Evolutionary conservation across 1,140 invertebrate genomes (phyloP), one percentile per base, ranked within the genome.

Genomic region (Vanessa tameamea): DNA sequence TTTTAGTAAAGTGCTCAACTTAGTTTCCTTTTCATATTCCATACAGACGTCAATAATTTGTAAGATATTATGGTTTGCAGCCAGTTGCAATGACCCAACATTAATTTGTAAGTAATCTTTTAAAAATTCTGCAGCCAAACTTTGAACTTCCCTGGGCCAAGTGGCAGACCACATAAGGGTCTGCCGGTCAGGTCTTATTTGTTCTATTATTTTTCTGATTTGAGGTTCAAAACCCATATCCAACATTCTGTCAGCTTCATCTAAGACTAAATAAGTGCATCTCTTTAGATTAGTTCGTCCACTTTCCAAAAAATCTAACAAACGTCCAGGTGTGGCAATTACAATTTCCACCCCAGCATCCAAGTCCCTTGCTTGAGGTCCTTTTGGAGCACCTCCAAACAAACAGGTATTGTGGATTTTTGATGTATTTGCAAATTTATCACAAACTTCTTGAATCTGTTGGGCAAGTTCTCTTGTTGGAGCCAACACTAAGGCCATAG

Each of bases 201-300:
- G 98, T 86, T 98, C 96, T 82, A 99, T 96, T 76, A 99, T 99
- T 93, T 99, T 99, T 76, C 98, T 95, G 77, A 99, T 99, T 94
- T 99, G 99, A 1, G 98, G 98, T 90, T 99, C 99, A 93, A 99
- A 99, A 77, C 99, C 99, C 99, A 99, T 99, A 87, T 99, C 99
- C 72, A 99, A 94, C 98, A 99, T 95, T 83, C 99, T 95, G 91
- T 99, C 99, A 78, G 99, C 99, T 92, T 99, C 99, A 93, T 99
- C 99, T 12, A 99, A 92, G 13, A 99, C 98, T 67, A 99, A 94
- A 93, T 99, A 99, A 61, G 98, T 99, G 83, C 96, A 97, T 76
- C 98, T 95, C 78, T 95, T 95, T 48, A 99, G 93, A 88, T 98
- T 98, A 2, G 98, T 99, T 81, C 97, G 96, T n/a, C 95, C 96